A percentile compares a stretch with the other conserved stretches of the same genome.
Evolutionary conservation across 1,140 invertebrate genomes (phyloP).

Genomic region (Wiebesia pumilae): DNA sequence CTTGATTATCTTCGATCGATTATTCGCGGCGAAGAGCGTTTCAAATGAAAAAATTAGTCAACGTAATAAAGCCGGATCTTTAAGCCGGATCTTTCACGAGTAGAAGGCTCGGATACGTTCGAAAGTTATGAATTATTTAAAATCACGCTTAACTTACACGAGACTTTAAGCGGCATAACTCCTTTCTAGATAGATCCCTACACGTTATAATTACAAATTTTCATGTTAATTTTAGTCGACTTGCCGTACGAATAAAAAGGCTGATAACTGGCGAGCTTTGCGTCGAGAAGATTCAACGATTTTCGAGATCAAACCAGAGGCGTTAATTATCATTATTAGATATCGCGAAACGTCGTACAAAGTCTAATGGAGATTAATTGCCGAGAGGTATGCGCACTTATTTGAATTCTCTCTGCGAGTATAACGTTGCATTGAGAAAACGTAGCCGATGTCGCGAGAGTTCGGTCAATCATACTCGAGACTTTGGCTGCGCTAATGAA

Average conservation of each 20-base stretch:
- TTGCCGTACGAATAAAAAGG: neutral
- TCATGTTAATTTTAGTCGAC: neutral
- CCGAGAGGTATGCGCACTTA: neutral
- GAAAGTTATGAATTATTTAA: neutral
- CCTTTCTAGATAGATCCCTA: neutral
- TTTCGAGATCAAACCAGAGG: neutral
- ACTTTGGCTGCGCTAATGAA: neutral
- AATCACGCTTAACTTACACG: neutral
- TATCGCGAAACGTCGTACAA: neutral
- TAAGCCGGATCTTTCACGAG: too few species aligned
- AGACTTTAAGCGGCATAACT: neutral
- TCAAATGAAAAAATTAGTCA: too few species aligned
- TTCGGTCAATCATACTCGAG: neutral
- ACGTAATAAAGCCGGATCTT: too few species aligned
- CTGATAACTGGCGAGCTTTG: neutral
- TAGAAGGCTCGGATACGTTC: neutral
- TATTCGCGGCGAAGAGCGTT: too few species aligned
- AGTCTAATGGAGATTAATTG: neutral
- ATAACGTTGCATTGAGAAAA: neutral
- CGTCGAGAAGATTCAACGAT: neutral
- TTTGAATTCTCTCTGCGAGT: neutral
- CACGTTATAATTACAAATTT: neutral
- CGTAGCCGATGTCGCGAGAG: neutral
- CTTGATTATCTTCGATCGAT: too few species aligned
- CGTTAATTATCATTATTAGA: neutral